Base-by-base conservation (phyloP, 2,888 invertebrate genomes). In the Suillia variegata region DNA sequence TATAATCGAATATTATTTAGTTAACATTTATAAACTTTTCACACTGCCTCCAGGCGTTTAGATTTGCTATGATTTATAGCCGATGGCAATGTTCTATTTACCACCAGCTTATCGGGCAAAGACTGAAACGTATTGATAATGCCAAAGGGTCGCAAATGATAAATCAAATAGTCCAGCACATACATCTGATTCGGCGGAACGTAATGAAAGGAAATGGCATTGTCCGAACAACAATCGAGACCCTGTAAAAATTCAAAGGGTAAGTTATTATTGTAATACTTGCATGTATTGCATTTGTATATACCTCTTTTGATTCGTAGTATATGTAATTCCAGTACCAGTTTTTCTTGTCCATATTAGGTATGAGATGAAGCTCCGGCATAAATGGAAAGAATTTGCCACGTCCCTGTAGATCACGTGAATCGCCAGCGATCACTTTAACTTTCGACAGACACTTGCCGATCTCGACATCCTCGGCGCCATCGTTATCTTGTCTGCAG, bases 261-360 rank as follows among this genome's bases (percentile, higher is more conserved):
- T 42, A 8, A 42, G 20, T 12, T 12, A 8, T 8, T 13, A 1
- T 10, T 47, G 10, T 26, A 17, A 24, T n/a, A n/a, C n/a, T n/a
- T n/a, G n/a, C n/a, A n/a, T n/a, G n/a, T n/a, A n/a, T n/a, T n/a
- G n/a, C 4, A 21, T 10, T 12, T 21, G n/a, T n/a, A n/a, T 21
- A 4, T 12, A 80, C 81, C 76, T 95, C 93, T 80, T 93, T 91
- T 42, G 91, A 88, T 42, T 94, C 90, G 76, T 98, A 98, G 83
- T 89, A 98, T 65, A 95, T 94, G 80, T 98, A 98, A 71, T 90
- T 88, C 94, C 95, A 97, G 80, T 96, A 98, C 98, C 98, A 99
- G 79, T 93, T 94, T 56, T 85, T 86, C 73, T 89, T 89, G 66
- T 89, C 87, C 52, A 93, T 89, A 71, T 92, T 92, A 0, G 98